Evolutionary conservation across 2,888 invertebrate genomes (phyloP), one percentile per base, ranked within the genome.

Genomic region (Microplitis deprimator): DNA sequence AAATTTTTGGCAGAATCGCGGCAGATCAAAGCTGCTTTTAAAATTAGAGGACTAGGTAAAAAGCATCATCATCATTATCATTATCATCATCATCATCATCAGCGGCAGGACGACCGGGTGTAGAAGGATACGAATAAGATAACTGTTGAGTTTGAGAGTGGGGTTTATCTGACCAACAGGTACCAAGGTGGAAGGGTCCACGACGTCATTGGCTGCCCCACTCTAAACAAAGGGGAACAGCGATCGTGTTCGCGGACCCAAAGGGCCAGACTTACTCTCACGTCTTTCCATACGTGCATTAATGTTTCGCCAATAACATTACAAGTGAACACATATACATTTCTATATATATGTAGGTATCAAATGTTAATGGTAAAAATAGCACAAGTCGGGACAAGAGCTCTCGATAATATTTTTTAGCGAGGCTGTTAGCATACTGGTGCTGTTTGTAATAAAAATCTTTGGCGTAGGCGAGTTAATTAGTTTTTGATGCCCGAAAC

Each of bases 131-230:
- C 5, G 72, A 62, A 72, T 68, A 64, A 38, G 62, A 73, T 71
- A 70, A 17, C 39, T 40, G 61, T 50, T 76, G 78, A 77, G 61
- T 73, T 10, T 20, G 38, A 29, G 81, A 85, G 86, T 85, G 87
- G 86, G 86, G 83, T 80, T 81, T 86, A 86, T 85, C 84, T 86
- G 85, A 86, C 87, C 88, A 88, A 87, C 87, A 84, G 85, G 85
- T 85, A 86, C 83, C 83, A 13, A 79, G 75, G 83, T 81, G 83
- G 79, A 83, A 83, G 83, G 70, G 83, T 83, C 85, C 84, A 84
- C 84, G 84, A 81, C 84, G 82, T 85, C 85, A 85, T 87, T 87
- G 87, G 88, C 82, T 85, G 85, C 77, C 79, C 83, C 87, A 84
- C 86, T 83, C 84, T 65, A 29, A 8, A 20, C 10, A 13, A 62